These are phyloP conservation scores for Phania funesta DNA, from an alignment of 2,888 invertebrate genomes.

Conservation along the genomic window DNA sequence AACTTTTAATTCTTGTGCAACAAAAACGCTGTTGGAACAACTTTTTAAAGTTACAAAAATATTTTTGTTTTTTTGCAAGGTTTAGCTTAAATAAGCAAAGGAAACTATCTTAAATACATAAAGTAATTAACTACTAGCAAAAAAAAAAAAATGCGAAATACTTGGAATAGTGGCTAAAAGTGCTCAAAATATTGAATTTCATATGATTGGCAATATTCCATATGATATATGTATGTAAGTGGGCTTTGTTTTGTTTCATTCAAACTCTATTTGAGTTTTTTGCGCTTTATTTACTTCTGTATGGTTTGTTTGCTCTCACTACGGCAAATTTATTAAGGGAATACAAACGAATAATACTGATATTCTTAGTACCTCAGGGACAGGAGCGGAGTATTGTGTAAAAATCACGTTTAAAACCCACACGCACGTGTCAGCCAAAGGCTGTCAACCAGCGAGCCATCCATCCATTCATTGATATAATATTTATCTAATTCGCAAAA, in stretches of 20 bases:
- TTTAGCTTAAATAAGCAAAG: slow-evolving; percentile 6
- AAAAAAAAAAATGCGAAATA: background rate
- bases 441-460: background rate
- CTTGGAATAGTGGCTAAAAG: slow-evolving; percentile 16
- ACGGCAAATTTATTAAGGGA: slow-evolving; percentile 5
- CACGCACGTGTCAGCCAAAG: background rate
- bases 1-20: slow-evolving; percentile 27
- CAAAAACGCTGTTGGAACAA: slow-evolving; percentile 2
- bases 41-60: slow-evolving; percentile 61
- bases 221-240: slow-evolving; percentile 30
- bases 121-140: slow-evolving; percentile 42
- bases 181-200: slow-evolving; percentile 37
- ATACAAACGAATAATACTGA: background rate
- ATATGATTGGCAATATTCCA: slow-evolving; percentile 44
- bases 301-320: slow-evolving; percentile 10
- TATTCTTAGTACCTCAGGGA: background rate
- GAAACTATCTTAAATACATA: slow-evolving; percentile 31
- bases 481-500: slow-evolving; percentile 25
- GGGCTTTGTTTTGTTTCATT: slow-evolving; percentile 31
- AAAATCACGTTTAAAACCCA: slow-evolving; percentile 40
- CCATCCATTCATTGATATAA: slow-evolving; percentile 7
- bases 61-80: slow-evolving; percentile 36
- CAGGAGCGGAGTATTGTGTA: background rate
- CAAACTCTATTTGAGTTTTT: background rate
- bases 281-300: background rate